Evolutionary conservation across 2,888 invertebrate genomes (phyloP), one percentile per base, ranked within the genome.

Genomic region (Adelphocoris suturalis): DNA sequence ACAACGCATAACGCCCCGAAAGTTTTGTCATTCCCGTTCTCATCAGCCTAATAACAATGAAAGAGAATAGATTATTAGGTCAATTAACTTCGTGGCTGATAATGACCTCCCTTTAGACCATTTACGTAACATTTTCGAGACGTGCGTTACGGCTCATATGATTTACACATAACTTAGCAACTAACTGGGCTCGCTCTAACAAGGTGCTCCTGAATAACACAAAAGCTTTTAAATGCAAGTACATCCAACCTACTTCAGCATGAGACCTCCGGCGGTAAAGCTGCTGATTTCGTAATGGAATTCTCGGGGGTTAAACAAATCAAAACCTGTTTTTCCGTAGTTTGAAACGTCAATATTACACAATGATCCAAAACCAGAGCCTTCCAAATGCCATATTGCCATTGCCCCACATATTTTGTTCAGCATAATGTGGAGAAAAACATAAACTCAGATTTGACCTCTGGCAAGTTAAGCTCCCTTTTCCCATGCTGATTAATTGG

Each of bases 91-190:
- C 68, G 19, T 57, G 7, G 16, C 57, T n/a, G 57, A 57, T 57
- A 23, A 68, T 23, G 19, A 61, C 52, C 52, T 52, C 52, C 52
- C 52, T 16, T 52, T 13, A 52, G 16, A 52, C 16, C 3, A 0
- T 11, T 68, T 68, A 23, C 23, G 23, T 7, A 68, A 68, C 68
- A 7, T 9, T 68, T 19, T 0, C 37, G 11, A 12, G 16, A 11
- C 52, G 19, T 68, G 68, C 12, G 68, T 68, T 68, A 23, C 68
- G 68, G 16, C 57, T 57, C 57, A 57, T n/a, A n/a, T 57, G 57
- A 57, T 13, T 27, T 23, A 23, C 57, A 57, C 5, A n/a, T 57
- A 16, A 57, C 27, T 27, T 23, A 23, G 23, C 68, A 68, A 68
- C 9, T 68, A 23, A 19, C 11, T 68, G 11, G 11, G 27, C 19